Evolutionary conservation across 23 tunicate genomes (phyloP).

Genomic region (Botrylloides violaceus): DNA sequence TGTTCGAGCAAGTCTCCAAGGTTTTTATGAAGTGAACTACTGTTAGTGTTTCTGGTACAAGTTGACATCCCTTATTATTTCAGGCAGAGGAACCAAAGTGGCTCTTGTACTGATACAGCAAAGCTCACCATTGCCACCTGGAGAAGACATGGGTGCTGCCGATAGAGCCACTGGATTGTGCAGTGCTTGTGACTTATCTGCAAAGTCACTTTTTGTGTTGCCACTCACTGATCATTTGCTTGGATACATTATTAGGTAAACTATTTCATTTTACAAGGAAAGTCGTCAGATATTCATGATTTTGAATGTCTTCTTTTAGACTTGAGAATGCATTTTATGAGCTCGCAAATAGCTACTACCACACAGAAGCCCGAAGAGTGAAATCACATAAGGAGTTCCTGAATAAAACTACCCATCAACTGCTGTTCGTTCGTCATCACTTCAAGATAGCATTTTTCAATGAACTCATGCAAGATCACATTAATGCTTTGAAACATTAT

Average conservation of each 20-base stretch:
- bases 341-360: slow-evolving; percentile 71
- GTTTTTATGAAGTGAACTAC: too few species aligned
- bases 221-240: slow-evolving; percentile 77
- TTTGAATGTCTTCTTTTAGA: slow-evolving; percentile 12
- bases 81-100: slow-evolving; percentile 66
- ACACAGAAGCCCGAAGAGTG: slow-evolving; percentile 52
- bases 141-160: slow-evolving; percentile 84
- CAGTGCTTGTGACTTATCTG: slow-evolving; percentile 86
- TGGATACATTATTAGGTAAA: slow-evolving; percentile 60
- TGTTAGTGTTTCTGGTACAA: background rate
- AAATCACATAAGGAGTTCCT: slow-evolving; percentile 75
- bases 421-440: slow-evolving; percentile 78
- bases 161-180: slow-evolving; percentile 80
- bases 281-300: background rate
- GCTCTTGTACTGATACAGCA: slow-evolving; percentile 79
- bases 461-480: slow-evolving; percentile 70
- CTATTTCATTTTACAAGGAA: background rate
- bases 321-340: slow-evolving; percentile 85
- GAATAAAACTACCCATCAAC: slow-evolving; percentile 91
- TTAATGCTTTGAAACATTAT: slow-evolving; percentile 43
- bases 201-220: slow-evolving; percentile 74
- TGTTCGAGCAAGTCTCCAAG: slow-evolving; percentile 71
- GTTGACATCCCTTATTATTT: background rate
- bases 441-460: slow-evolving; percentile 78
- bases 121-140: slow-evolving; percentile 82